Base-by-base conservation (phyloP, 2,888 invertebrate genomes). In the Cepaea hortensis region DNA sequence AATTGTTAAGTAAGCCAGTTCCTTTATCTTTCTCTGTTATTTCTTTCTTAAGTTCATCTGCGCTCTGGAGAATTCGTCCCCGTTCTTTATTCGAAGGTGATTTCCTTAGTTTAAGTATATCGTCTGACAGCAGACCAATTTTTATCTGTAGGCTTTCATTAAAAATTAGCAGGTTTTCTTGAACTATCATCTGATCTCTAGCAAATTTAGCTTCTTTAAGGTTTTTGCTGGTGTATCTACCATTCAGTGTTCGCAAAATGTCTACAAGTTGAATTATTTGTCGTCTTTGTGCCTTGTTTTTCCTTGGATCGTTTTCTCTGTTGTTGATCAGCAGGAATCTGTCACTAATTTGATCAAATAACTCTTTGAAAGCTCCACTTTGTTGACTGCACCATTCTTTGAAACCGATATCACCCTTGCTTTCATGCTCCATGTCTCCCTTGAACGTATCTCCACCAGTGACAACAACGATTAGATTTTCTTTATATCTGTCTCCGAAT, bases 321-420 rank as follows among this genome's bases (percentile, higher is more conserved):
- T 82, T 82, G 55, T 82, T 72, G n/a, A 82, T 23, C 55, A 82
- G 55, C 20, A 82, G 55, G 35, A 50, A 3, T 48, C 72, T 35
- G 2, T 20, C 70, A 0, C 15, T 5, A 50, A 70, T 70, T 11
- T 72, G 23, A n/a, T 81, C 72, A 23, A 15, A 35, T 15, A 81
- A 72, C 13, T 46, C 15, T 20, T 55, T 4, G 2, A 81, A 35
- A 20, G 48, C 23, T 0, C 55, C 50, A 18, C 20, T 23, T 23
- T 72, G 81, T 23, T 50, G 3, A 3, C 3, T n/a, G 68, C 81
- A 70, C 81, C 81, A 81, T 2, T 70, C n/a, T 15, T 70, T 15
- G 23, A 81, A 72, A 50, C 3, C n/a, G 23, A 5, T 46, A 55
- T 55, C 9, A 55, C 55, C 55, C 9, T 55, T 55, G 3, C n/a